Conservation (phyloP, 2,888 invertebrate genomes). For the Heterodera filipjevi region DNA sequence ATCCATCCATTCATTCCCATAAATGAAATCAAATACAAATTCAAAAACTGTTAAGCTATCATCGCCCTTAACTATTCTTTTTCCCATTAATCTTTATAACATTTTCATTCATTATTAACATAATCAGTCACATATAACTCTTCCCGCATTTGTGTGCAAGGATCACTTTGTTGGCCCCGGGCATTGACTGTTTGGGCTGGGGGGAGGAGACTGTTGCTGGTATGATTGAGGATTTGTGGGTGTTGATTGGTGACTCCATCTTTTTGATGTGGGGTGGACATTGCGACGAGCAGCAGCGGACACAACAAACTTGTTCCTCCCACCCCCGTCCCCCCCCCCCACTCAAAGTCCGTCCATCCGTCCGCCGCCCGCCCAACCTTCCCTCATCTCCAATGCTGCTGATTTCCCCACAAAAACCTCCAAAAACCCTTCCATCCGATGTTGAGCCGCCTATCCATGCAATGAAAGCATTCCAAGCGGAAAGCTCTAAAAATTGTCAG, state of each 20-base stretch:
- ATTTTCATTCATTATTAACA: not conserved
- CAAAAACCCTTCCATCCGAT: constrained; percentile 5
- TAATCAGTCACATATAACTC: too few species aligned
- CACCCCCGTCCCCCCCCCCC: not conserved
- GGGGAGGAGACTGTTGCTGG: not conserved
- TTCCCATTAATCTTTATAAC: not conserved
- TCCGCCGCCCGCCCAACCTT: not conserved
- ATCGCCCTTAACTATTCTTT: not conserved
- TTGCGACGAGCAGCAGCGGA: not conserved
- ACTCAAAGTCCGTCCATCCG: not conserved
- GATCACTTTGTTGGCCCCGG: constrained; percentile 3
- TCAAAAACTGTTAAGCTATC: too few species aligned
- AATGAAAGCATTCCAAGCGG: not conserved
- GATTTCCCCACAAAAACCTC: constrained; percentile 6
- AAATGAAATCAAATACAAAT: too few species aligned
- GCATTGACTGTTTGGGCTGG: not conserved
- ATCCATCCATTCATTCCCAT: not conserved
- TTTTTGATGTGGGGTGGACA: constrained; percentile 6
- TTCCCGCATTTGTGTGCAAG: not conserved
- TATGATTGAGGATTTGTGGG: constrained; percentile 1
- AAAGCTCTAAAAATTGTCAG: not conserved
- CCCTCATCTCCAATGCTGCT: not conserved
- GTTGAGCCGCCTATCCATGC: not conserved
- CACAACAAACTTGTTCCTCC: constrained; percentile 3
- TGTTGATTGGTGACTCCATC: constrained; percentile 3